Conservation (phyloP, 2,797 vertebrate species). For the Trematomus bernacchii region DNA sequence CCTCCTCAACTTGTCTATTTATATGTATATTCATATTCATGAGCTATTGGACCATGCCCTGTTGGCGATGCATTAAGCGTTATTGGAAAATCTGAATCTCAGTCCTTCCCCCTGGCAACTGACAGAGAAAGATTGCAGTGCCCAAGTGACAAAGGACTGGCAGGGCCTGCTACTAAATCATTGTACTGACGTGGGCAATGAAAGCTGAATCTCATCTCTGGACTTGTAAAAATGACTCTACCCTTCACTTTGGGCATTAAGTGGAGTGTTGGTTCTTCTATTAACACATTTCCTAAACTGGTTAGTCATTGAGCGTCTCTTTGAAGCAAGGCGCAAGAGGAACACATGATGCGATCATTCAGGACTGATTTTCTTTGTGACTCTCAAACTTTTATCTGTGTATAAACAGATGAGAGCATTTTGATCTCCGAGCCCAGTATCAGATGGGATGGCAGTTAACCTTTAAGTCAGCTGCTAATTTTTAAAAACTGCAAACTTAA, state of each 20-base stretch:
- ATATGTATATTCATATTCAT: slow-evolving; percentile 88
- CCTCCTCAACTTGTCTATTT: slow-evolving; percentile 86
- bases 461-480: slow-evolving; percentile 92
- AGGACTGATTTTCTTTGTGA: slow-evolving; percentile 51
- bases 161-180: slow-evolving; percentile 83
- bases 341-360: slow-evolving; percentile 64
- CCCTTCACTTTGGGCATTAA: slow-evolving; percentile 82
- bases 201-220: slow-evolving; percentile 75
- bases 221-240: slow-evolving; percentile 83
- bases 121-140: slow-evolving; percentile 86
- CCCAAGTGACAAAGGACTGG: slow-evolving; percentile 86
- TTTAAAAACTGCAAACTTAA: slow-evolving; percentile 74
- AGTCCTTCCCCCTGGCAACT: slow-evolving; percentile 76
- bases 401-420: slow-evolving; percentile 13
- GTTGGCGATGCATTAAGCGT: slow-evolving; percentile 84
- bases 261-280: slow-evolving; percentile 80
- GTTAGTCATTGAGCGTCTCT: slow-evolving; percentile 37
- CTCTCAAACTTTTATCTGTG: slow-evolving; percentile 61
- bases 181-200: slow-evolving; percentile 71
- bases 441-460: slow-evolving; percentile 90
- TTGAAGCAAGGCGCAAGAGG: slow-evolving; percentile 40
- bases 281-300: slow-evolving; percentile 77
- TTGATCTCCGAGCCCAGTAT: slow-evolving; percentile 82
- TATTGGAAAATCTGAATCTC: slow-evolving; percentile 85
- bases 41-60: slow-evolving; percentile 81